These are phyloP conservation scores for Piaya cayana DNA, from an alignment of 2,113 vertebrate genomes.

Conservation along the genomic window DNA sequence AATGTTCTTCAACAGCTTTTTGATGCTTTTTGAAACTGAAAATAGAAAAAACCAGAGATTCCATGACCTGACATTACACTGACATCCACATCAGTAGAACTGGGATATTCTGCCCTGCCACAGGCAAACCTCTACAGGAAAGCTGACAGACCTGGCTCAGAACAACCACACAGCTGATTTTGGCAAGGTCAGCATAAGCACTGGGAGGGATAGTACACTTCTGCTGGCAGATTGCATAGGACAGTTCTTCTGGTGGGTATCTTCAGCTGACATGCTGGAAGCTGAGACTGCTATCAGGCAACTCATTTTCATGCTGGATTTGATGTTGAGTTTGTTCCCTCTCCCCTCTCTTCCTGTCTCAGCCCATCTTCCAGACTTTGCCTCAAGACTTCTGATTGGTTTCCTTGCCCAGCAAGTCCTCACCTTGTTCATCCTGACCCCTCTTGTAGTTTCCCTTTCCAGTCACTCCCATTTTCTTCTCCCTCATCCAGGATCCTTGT, in stretches of 20 bases:
- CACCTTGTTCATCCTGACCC: constrained; percentile 14
- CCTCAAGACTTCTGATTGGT: not conserved
- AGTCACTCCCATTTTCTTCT: constrained; percentile 24
- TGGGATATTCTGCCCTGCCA: not conserved
- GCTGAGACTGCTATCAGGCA: not conserved
- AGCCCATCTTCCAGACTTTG: not conserved
- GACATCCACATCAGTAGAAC: not conserved
- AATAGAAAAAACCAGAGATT: not conserved
- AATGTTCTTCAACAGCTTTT: not conserved
- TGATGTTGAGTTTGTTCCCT: not conserved
- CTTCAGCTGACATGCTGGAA: not conserved
- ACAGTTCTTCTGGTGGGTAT: not conserved
- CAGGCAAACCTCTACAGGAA: not conserved
- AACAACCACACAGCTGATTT: not conserved
- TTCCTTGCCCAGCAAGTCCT: not conserved
- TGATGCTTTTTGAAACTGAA: not conserved
- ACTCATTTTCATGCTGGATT: not conserved
- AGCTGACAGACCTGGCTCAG: not conserved
- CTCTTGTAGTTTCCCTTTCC: constrained; percentile 33
- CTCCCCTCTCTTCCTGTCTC: not conserved
- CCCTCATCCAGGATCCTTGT: not conserved
- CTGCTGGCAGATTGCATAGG: not conserved
- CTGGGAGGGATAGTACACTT: not conserved
- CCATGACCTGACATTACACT: not conserved
- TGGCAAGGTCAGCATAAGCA: not conserved